Conservation (phyloP, 2,888 invertebrate species). For the Eutolmus rufibarbis region DNA sequence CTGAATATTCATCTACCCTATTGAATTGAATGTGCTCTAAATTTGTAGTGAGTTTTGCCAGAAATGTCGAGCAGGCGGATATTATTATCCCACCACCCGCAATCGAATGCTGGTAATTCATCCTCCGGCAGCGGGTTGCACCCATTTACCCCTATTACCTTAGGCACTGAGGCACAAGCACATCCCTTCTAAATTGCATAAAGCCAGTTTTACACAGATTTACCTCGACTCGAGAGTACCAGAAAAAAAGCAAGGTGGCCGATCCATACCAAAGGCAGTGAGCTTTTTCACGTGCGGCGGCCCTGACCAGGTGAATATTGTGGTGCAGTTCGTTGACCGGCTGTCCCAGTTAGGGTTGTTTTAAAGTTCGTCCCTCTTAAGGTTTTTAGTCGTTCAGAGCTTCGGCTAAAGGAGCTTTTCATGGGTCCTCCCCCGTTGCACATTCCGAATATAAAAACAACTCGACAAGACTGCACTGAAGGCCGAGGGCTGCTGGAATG, state of each 20-base stretch:
- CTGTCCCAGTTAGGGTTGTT: constrained; percentile 42
- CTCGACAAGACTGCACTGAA: background rate
- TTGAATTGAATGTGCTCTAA: constrained; percentile 24
- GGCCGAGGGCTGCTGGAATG: background rate
- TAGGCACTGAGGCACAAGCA: background rate
- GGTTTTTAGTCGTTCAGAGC: background rate
- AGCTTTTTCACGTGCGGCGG: constrained; percentile 44
- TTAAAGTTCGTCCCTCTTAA: constrained; percentile 12
- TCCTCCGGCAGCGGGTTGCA: background rate
- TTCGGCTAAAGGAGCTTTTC: background rate
- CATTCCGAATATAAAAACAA: background rate
- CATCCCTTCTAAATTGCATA: constrained; percentile 18
- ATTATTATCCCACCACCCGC: background rate
- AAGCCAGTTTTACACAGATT: constrained; percentile 10
- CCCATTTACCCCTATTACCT: background rate
- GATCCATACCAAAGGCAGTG: background rate
- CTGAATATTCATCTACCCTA: constrained; percentile 25
- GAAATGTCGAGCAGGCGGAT: constrained; percentile 2
- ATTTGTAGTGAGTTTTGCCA: background rate
- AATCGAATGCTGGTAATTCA: background rate
- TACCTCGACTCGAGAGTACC: background rate
- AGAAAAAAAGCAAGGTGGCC: background rate
- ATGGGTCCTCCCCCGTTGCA: background rate
- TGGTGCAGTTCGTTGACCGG: constrained; percentile 45
- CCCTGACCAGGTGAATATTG: constrained; percentile 46